Evolutionary conservation across 1,140 invertebrate species (phyloP).

Genomic region (Euura lappo): DNA sequence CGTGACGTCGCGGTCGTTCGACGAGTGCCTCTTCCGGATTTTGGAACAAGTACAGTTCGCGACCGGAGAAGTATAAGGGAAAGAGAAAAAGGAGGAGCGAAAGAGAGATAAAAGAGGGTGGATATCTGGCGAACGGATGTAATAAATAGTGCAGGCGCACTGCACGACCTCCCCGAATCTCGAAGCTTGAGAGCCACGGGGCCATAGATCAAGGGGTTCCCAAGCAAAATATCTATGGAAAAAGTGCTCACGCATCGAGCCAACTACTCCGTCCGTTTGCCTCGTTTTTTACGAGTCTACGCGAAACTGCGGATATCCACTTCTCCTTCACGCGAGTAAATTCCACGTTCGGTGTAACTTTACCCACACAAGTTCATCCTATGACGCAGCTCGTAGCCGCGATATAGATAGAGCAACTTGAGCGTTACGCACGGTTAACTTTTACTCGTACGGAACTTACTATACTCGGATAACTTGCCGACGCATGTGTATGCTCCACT

Average conservation of each 20-base stretch:
- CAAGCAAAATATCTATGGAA: background rate
- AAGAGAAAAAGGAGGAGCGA: no score
- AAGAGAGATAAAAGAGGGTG: no score
- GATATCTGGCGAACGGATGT: background rate
- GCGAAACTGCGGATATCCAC: no score
- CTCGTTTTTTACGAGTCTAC: background rate
- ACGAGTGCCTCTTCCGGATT: no score
- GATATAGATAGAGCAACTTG: background rate
- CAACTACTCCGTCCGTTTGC: background rate
- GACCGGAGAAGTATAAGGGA: no score
- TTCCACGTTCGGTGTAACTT: no score
- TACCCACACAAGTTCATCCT: no score
- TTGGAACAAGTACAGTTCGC: no score
- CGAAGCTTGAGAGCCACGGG: background rate
- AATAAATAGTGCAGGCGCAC: background rate
- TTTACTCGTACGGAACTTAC: background rate
- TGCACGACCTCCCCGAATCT: background rate
- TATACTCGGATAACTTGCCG: background rate
- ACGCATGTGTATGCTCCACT: background rate
- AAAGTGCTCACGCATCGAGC: background rate
- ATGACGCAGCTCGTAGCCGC: no score
- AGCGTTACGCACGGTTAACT: background rate
- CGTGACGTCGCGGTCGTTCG: no score
- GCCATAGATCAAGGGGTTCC: background rate
- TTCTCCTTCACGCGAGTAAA: no score